Conservation (phyloP, 35 echinoderm and acorn worm genomes). For the Anneissia japonica region DNA sequence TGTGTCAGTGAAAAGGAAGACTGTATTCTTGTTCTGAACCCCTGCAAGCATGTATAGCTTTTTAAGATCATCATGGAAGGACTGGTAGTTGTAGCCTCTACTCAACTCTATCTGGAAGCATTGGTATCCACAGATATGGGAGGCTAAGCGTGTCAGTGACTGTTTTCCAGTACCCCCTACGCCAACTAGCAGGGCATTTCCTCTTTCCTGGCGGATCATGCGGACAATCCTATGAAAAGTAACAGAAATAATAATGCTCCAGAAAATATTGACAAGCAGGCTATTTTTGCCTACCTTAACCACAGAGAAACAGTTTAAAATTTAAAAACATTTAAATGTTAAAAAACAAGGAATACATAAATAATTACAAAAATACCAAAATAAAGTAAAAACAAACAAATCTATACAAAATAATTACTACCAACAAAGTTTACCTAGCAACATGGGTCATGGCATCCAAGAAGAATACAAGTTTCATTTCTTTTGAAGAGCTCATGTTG, state of each 20-base stretch:
- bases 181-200: conserved; percentile 89
- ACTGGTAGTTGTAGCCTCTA: conserved; percentile 75
- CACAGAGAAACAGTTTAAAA: too few relatives aligned
- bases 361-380: too few relatives aligned
- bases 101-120: conserved; percentile 95
- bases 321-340: too few relatives aligned
- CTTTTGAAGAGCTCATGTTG: conserved; percentile 93
- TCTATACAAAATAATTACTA: too few relatives aligned
- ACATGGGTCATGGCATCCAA: conserved; percentile 91
- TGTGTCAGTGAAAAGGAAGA: conserved; percentile 97
- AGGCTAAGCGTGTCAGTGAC: conserved; percentile 73
- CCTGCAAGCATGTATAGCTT: conserved; percentile 87
- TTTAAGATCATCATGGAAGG: conserved; percentile 99
- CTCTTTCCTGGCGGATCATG: conserved; percentile 93
- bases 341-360: too few relatives aligned
- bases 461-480: conserved; percentile 99
- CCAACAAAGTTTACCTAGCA: conserved; percentile 86
- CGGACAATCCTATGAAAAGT: conserved; percentile 57
- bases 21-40: conserved; percentile 78
- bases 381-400: too few relatives aligned
- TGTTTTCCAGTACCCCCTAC: conserved; percentile 95
- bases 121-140: conserved; percentile 94
- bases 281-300: too few relatives aligned
- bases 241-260: background rate
- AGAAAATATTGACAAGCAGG: too few relatives aligned